Evolutionary conservation across 2,113 vertebrate species (phyloP).

Genomic region (Capreolus pygargus): DNA sequence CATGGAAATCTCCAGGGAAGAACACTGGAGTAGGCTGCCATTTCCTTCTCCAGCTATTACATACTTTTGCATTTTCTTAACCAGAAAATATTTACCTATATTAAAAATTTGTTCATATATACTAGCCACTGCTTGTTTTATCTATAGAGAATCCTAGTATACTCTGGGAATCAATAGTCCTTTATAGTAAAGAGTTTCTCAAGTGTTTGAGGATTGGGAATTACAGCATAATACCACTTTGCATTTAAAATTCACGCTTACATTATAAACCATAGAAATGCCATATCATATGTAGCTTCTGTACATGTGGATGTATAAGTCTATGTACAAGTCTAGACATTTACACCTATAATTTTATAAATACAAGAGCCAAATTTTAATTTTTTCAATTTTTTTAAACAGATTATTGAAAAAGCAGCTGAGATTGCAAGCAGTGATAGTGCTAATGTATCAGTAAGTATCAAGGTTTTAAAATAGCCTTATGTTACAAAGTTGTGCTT

Average conservation of each 20-base stretch:
- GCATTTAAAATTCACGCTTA: constrained; percentile 28
- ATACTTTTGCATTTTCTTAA: constrained; percentile 17
- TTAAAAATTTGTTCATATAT: neutral
- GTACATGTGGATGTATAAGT: neutral
- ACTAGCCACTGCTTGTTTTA: neutral
- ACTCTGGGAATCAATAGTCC: neutral
- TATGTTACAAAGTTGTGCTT: neutral
- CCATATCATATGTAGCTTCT: neutral
- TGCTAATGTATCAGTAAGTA: constrained; percentile 88
- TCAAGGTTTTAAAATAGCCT: neutral
- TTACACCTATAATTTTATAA: constrained; percentile 25
- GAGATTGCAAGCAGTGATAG: constrained; percentile 91
- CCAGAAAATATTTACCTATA: neutral
- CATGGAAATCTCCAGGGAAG: neutral
- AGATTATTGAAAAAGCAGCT: constrained; percentile 99
- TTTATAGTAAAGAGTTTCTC: neutral
- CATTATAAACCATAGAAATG: neutral
- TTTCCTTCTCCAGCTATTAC: neutral
- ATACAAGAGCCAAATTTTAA: neutral
- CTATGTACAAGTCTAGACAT: neutral
- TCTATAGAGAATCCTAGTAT: neutral
- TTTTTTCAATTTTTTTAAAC: constrained; percentile 41
- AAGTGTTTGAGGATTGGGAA: neutral
- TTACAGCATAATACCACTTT: neutral
- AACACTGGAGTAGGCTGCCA: neutral